Conservation (phyloP, 2,113 vertebrate genomes). For the Cranoglanis bouderius region DNA sequence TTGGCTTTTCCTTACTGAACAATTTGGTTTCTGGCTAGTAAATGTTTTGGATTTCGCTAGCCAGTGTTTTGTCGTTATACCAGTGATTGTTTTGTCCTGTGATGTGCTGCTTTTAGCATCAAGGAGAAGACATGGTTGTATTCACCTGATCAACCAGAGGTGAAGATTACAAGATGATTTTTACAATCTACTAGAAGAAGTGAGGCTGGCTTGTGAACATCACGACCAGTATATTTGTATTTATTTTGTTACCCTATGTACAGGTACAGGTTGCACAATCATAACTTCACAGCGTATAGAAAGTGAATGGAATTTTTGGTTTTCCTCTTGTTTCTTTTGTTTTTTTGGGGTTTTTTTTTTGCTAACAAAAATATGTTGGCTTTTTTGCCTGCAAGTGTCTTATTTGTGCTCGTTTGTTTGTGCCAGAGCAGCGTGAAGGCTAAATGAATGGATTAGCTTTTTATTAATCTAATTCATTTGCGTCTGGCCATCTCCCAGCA, state of each 20-base stretch:
- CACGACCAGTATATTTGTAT: neutral
- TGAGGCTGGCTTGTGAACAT: neutral
- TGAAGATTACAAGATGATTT: neutral
- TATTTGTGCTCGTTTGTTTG: conserved; percentile 17
- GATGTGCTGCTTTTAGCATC: neutral
- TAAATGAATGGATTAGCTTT: conserved; percentile 49
- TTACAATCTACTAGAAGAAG: neutral
- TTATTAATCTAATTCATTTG: conserved; percentile 47
- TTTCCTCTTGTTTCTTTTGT: neutral
- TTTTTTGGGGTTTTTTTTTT: neutral
- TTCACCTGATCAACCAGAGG: neutral
- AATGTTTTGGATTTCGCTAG: neutral
- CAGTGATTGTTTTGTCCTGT: neutral
- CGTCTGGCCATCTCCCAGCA: conserved; percentile 1
- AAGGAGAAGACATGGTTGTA: neutral
- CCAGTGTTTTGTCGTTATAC: neutral
- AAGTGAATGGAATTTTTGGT: too few species aligned
- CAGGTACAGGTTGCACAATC: neutral
- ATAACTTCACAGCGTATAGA: neutral
- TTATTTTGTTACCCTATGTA: neutral
- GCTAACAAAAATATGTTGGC: neutral
- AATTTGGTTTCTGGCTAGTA: neutral
- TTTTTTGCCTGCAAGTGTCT: neutral
- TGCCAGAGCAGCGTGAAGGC: conserved; percentile 7
- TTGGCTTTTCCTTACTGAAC: neutral